Conservation (phyloP, 53 echinoderm and acorn worm species). For the Paracentrotus lividus region DNA sequence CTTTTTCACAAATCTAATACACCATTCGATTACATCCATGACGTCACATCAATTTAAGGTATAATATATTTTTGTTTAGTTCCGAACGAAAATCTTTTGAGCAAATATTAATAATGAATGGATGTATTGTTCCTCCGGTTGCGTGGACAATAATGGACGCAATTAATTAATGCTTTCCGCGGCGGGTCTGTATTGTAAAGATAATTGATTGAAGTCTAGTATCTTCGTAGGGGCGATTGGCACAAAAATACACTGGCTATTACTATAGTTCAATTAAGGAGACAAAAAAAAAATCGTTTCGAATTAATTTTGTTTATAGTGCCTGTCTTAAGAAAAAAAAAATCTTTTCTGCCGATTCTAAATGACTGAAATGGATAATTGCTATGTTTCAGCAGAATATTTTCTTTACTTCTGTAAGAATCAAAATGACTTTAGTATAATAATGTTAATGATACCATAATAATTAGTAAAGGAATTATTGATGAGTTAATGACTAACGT, state of each 20-base stretch:
- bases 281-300: background rate
- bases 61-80: too few species aligned
- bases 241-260: too few species aligned
- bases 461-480: too few species aligned
- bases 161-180: constrained; percentile 13
- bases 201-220: background rate
- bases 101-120: background rate
- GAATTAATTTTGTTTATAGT: background rate
- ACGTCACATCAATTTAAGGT: background rate
- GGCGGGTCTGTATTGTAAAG: background rate
- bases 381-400: too few species aligned
- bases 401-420: too few species aligned
- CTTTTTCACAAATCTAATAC: background rate
- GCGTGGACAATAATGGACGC: constrained; percentile 1
- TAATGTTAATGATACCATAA: too few species aligned
- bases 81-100: background rate
- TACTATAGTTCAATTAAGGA: background rate
- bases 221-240: background rate
- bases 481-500: too few species aligned
- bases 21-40: background rate
- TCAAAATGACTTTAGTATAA: too few species aligned
- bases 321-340: background rate
- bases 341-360: too few species aligned
- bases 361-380: too few species aligned
- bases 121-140: background rate